Conservation (phyloP, 2,797 vertebrate genomes). For the Scleropages formosus region DNA sequence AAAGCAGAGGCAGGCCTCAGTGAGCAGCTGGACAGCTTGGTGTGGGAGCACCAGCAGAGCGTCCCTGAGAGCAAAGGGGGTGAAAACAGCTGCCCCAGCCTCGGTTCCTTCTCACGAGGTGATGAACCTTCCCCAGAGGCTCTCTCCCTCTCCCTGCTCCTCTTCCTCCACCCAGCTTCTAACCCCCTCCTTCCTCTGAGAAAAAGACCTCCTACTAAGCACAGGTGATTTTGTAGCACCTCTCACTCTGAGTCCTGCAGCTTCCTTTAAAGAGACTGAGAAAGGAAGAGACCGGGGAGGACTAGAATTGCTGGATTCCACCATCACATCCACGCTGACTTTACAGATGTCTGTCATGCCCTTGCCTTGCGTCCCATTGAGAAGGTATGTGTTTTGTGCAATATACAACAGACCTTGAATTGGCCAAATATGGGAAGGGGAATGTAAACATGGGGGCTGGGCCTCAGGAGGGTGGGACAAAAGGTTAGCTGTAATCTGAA, state of each 20-base stretch:
- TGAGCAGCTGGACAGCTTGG: background rate
- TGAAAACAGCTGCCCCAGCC: conserved; percentile 37
- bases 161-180: conserved; percentile 7
- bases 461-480: conserved; percentile 39
- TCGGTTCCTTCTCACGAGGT: conserved; percentile 51
- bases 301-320: background rate
- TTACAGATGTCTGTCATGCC: background rate
- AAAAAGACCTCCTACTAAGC: conserved; percentile 12
- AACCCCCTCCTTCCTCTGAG: background rate
- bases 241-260: conserved; percentile 48
- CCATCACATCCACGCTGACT: background rate
- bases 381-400: conserved; percentile 61
- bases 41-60: background rate
- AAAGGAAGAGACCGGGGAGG: background rate
- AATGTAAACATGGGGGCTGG: conserved; percentile 83
- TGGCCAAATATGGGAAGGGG: conserved; percentile 73
- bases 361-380: conserved; percentile 47
- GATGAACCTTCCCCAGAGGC: conserved; percentile 36
- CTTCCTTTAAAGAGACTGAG: background rate
- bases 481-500: conserved; percentile 73
- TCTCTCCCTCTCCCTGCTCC: conserved; percentile 22
- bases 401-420: conserved; percentile 58
- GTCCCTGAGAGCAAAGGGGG: background rate
- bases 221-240: conserved; percentile 2
- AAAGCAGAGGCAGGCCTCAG: background rate